Evolutionary conservation across 1,140 invertebrate genomes (phyloP).

Genomic region (Orchestia grillus): DNA sequence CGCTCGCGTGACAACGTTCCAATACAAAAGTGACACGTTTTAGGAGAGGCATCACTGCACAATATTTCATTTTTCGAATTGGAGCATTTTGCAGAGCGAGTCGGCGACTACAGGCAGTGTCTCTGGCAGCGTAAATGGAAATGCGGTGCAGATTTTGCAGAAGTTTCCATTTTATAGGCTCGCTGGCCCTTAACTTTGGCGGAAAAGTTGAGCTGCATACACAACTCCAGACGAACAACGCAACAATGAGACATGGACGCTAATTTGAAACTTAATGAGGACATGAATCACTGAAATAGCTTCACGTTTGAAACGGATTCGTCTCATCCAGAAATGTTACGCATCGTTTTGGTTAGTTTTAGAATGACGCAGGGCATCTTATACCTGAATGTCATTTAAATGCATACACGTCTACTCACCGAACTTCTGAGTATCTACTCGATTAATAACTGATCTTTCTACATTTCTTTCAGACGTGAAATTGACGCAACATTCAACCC

Average conservation of each 20-base stretch:
- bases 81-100: neutral
- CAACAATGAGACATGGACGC: too few relatives aligned
- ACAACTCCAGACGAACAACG: too few relatives aligned
- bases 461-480: neutral
- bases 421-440: too few relatives aligned
- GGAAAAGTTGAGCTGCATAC: neutral
- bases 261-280: too few relatives aligned
- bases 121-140: neutral
- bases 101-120: neutral
- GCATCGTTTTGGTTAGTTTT: too few relatives aligned
- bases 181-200: neutral
- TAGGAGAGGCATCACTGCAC: neutral
- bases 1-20: neutral
- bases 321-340: too few relatives aligned
- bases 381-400: too few relatives aligned
- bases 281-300: too few relatives aligned
- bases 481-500: neutral
- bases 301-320: too few relatives aligned
- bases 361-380: too few relatives aligned
- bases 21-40: neutral
- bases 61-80: neutral
- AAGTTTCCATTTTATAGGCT: neutral
- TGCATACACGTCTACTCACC: too few relatives aligned
- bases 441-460: neutral
- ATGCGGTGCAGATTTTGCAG: neutral